phyloP scores from a whole-genome alignment of 2,888 invertebrate species.

The Endotricha flammealis region DNA sequence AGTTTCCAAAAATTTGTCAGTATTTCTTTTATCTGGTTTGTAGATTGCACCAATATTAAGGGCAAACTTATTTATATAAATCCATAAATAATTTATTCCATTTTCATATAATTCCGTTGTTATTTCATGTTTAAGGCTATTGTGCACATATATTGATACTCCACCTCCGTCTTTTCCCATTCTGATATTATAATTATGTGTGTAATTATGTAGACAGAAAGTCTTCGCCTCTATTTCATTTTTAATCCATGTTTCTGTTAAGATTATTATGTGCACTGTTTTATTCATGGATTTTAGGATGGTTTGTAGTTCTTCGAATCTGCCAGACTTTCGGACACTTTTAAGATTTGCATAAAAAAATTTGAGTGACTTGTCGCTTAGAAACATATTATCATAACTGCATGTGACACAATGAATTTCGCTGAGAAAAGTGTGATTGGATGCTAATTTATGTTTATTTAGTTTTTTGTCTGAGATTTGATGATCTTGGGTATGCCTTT shows the following conservation, averaged over 20 bases:
- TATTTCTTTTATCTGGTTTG: neutral
- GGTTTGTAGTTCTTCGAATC: neutral
- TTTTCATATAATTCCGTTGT: too few species aligned
- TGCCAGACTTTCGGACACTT: neutral
- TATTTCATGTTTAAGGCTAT: neutral
- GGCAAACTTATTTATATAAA: neutral
- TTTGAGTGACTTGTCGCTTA: neutral
- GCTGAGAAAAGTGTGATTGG: neutral
- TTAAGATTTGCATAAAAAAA: constrained; percentile 1
- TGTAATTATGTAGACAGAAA: neutral
- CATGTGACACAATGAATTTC: neutral
- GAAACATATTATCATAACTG: neutral
- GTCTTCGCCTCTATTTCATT: neutral
- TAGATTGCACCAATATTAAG: neutral
- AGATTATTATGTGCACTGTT: neutral
- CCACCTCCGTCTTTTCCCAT: neutral
- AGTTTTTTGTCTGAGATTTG: constrained; percentile 1
- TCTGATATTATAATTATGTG: neutral
- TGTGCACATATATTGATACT: neutral
- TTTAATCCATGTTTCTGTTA: too few species aligned
- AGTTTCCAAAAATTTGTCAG: neutral
- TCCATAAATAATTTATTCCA: neutral
- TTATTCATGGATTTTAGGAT: neutral
- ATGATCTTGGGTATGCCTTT: constrained; percentile 11
- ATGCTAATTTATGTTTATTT: neutral